Conservation (phyloP, 2,797 vertebrate genomes). For the Peromyscus aztecus region DNA sequence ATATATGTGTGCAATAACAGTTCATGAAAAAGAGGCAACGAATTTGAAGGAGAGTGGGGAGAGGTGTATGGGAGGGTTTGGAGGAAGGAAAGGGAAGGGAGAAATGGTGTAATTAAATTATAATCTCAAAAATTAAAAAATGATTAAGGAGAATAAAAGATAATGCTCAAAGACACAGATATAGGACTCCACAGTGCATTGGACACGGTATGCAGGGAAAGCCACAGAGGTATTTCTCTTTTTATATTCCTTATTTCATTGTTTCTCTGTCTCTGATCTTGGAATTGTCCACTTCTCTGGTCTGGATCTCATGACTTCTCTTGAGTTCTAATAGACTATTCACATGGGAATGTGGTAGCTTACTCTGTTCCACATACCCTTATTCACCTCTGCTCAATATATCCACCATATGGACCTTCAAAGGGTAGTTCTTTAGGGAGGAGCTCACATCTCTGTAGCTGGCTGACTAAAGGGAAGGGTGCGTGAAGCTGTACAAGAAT, state of each 20-base stretch:
- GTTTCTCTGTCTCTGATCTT: slow-evolving; percentile 24
- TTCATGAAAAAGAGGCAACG: background rate
- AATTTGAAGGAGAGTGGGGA: background rate
- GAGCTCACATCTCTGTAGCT: slow-evolving; percentile 23
- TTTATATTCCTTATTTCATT: background rate
- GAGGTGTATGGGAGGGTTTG: background rate
- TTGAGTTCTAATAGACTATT: background rate
- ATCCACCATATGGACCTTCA: background rate
- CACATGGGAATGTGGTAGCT: slow-evolving; percentile 10
- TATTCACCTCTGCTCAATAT: slow-evolving; percentile 31
- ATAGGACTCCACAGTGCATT: background rate
- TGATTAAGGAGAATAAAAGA: background rate
- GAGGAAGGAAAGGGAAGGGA: background rate
- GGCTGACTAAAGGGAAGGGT: background rate
- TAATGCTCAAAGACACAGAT: background rate
- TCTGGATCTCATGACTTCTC: slow-evolving; percentile 30
- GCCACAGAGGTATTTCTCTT: background rate
- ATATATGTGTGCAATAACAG: background rate
- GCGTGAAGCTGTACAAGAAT: slow-evolving; percentile 25
- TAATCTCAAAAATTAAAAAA: slow-evolving; percentile 29
- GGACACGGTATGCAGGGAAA: background rate
- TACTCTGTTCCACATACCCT: background rate
- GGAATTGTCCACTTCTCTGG: slow-evolving; percentile 23
- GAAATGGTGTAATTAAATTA: background rate
- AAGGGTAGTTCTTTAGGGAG: slow-evolving; percentile 14